Percentiles rank a stretch among this genome's conserved stretches.
Evolutionary conservation across 2,113 vertebrate species (phyloP).

Genomic region (Actenoides lindsayi): DNA sequence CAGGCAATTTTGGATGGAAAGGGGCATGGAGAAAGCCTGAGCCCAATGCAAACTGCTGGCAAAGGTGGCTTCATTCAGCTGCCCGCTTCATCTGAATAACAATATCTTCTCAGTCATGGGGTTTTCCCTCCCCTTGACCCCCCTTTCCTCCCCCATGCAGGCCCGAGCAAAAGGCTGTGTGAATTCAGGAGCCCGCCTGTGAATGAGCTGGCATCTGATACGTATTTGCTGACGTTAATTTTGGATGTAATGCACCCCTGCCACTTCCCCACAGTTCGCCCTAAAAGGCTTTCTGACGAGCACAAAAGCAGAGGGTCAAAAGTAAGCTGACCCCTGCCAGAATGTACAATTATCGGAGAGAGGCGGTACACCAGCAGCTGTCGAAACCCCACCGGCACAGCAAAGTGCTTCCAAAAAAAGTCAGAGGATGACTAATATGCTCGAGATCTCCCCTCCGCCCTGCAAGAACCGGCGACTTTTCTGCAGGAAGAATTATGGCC

Average conservation of each 20-base stretch:
- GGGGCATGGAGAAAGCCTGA: neutral
- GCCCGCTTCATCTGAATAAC: constrained; percentile 53
- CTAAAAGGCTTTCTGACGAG: constrained; percentile 72
- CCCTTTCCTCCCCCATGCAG: neutral
- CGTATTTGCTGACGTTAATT: constrained; percentile 75
- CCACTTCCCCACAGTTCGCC: constrained; percentile 76
- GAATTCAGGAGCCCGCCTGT: constrained; percentile 66
- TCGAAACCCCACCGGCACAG: constrained; percentile 77
- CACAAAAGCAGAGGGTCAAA: constrained; percentile 83
- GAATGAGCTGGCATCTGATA: constrained; percentile 80
- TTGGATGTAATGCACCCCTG: constrained; percentile 75
- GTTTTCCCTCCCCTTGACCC: neutral
- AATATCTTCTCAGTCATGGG: constrained; percentile 34
- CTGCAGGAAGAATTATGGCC: constrained; percentile 76
- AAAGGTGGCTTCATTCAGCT: constrained; percentile 68
- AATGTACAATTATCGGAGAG: constrained; percentile 82
- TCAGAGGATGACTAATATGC: constrained; percentile 79
- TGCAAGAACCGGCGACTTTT: constrained; percentile 41
- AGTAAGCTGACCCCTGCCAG: constrained; percentile 84
- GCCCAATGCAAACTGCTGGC: neutral
- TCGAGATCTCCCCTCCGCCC: constrained; percentile 62
- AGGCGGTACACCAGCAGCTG: constrained; percentile 80
- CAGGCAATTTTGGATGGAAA: neutral
- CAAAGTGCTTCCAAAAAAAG: constrained; percentile 66
- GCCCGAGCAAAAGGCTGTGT: constrained; percentile 59